phyloP scores from a whole-genome alignment of 2,888 invertebrate genomes.

The Cerastoderma edule region DNA sequence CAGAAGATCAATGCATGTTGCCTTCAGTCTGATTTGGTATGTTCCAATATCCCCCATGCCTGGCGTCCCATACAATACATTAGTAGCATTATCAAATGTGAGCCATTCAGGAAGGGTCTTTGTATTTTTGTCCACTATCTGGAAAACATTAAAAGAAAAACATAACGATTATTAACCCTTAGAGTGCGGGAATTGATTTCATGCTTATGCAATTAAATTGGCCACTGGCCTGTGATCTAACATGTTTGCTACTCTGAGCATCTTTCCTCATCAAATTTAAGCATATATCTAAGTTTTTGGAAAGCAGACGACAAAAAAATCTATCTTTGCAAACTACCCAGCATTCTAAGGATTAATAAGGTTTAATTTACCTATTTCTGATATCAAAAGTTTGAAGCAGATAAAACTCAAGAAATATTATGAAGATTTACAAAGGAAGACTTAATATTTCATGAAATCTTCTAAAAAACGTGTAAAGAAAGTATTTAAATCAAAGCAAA shows the following conservation, averaged over 20 bases:
- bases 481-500: no score
- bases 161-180: no score
- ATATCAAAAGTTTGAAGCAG: no score
- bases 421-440: no score
- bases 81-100: constrained; percentile 40
- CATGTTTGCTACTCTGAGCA: not conserved
- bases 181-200: not conserved
- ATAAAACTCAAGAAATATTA: no score
- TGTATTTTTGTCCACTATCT: constrained; percentile 50
- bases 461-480: no score
- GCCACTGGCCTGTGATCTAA: not conserved
- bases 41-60: constrained; percentile 40
- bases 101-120: constrained; percentile 54
- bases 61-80: constrained; percentile 47
- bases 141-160: constrained; percentile 8
- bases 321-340: not conserved
- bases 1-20: constrained; percentile 43
- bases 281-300: no score
- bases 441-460: no score
- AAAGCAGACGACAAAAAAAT: not conserved
- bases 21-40: constrained; percentile 43
- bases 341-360: no score
- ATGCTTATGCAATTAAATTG: not conserved
- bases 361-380: no score
- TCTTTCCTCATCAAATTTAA: no score